Conservation (phyloP, 2,888 invertebrate species). For the Chrysolina haemoptera region DNA sequence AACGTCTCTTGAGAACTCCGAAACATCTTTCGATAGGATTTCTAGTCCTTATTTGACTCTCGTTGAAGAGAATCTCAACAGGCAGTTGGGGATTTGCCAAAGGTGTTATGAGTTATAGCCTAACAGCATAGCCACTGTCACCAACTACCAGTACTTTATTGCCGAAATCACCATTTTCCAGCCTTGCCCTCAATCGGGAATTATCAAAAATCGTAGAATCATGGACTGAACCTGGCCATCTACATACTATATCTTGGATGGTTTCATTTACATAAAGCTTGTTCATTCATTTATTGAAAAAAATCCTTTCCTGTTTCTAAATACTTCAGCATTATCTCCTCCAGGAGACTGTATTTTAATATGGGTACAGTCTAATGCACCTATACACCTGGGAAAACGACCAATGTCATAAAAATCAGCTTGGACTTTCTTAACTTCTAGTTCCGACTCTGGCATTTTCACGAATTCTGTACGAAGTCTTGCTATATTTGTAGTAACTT, state of each 20-base stretch:
- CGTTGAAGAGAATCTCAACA: background rate
- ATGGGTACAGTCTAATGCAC: no score
- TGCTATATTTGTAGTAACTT: no score
- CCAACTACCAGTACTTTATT: constrained; percentile 18
- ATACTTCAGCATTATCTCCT: no score
- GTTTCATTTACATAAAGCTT: background rate
- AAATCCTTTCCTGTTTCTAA: background rate
- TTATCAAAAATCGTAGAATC: no score
- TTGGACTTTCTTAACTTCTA: no score
- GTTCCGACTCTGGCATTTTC: no score
- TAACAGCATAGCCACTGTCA: constrained; percentile 27
- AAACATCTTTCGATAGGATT: background rate
- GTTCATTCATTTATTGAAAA: constrained; percentile 26
- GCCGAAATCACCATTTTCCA: background rate
- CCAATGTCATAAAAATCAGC: no score
- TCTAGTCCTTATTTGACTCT: background rate
- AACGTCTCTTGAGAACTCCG: background rate
- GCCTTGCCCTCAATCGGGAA: no score
- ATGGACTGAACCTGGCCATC: constrained; percentile 5
- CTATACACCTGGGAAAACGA: no score
- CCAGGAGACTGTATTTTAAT: no score
- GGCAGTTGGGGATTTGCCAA: constrained; percentile 4
- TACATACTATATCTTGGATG: constrained; percentile 9
- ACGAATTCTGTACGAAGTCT: no score
- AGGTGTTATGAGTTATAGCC: background rate